Conservation (phyloP, 2,888 invertebrate species). For the Nowickia ferox region DNA sequence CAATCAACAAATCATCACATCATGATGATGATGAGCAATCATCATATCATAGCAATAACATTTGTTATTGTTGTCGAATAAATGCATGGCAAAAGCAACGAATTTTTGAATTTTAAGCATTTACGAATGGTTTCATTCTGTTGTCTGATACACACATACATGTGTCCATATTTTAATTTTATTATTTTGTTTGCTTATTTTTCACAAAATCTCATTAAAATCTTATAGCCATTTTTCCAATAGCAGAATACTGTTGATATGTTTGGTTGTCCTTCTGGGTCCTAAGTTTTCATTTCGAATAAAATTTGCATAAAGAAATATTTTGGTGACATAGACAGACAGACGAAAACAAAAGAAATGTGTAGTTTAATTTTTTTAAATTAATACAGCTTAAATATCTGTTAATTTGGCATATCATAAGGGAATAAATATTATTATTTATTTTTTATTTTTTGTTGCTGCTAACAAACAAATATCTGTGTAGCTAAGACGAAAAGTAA, state of each 20-base stretch:
- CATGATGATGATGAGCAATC: no score
- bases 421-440: conserved; percentile 2
- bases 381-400: conserved; percentile 17
- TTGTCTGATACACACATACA: background rate
- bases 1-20: no score
- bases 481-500: background rate
- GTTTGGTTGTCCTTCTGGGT: background rate
- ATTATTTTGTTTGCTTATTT: background rate
- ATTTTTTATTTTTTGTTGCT: background rate
- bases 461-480: conserved; percentile 1
- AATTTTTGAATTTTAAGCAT: no score
- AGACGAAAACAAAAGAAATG: background rate
- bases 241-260: conserved; percentile 4
- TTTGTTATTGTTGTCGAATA: no score
- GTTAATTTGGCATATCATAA: conserved; percentile 18
- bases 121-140: no score
- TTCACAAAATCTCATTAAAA: background rate
- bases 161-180: background rate
- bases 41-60: no score
- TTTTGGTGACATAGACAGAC: background rate
- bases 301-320: conserved; percentile 36
- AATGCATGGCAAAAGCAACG: no score
- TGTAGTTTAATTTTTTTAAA: conserved; percentile 2
- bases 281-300: background rate
- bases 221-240: background rate